Conservation (phyloP, 2,888 invertebrate genomes). For the Stenodera caucasica region DNA sequence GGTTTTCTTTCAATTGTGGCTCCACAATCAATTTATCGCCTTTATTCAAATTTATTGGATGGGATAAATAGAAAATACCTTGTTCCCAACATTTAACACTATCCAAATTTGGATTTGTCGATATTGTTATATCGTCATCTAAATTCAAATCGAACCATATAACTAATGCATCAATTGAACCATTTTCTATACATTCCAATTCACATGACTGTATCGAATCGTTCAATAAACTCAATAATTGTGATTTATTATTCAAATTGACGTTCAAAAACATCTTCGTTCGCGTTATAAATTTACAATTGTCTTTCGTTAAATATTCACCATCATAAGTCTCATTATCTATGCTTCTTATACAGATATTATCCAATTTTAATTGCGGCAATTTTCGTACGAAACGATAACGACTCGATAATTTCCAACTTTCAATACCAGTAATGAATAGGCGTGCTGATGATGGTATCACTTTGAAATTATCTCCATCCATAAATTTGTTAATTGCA, state of each 20-base stretch:
- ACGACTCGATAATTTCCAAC: conserved; percentile 52
- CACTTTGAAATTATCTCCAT: conserved; percentile 55
- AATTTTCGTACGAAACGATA: conserved; percentile 51
- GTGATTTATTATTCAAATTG: conserved; percentile 64
- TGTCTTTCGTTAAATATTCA: conserved; percentile 64
- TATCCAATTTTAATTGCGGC: conserved; percentile 42
- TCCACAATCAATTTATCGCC: conserved; percentile 33
- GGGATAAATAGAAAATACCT: conserved; percentile 66
- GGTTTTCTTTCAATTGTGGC: conserved; percentile 49
- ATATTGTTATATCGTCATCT: conserved; percentile 63
- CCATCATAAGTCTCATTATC: conserved; percentile 68
- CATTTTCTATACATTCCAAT: conserved; percentile 55
- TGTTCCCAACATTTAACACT: conserved; percentile 75
- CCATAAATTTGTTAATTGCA: conserved; percentile 67
- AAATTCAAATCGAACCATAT: conserved; percentile 76
- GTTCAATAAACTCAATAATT: conserved; percentile 53
- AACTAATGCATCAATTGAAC: conserved; percentile 66
- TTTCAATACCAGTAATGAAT: conserved; percentile 66
- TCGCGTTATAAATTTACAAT: conserved; percentile 63
- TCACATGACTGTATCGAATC: conserved; percentile 38
- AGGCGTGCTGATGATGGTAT: conserved; percentile 66
- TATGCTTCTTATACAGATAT: conserved; percentile 48
- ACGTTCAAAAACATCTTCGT: conserved; percentile 61
- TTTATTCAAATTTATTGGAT: conserved; percentile 47
- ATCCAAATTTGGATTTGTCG: conserved; percentile 62